Conservation (phyloP, 2,797 vertebrate species). For the Pipistrellus pygmaeus region DNA sequence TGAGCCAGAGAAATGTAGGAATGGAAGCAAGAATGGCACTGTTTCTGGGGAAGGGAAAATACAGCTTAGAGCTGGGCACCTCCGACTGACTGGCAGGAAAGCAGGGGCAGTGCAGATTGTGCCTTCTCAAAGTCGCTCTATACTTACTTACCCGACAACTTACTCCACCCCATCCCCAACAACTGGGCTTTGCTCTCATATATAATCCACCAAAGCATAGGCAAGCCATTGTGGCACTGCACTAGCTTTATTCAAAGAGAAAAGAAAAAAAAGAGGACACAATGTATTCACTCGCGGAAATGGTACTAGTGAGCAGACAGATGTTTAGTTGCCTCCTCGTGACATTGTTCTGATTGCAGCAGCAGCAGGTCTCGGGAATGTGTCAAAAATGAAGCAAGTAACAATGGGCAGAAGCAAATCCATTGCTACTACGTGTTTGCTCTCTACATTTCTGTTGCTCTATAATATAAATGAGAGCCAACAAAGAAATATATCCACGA, state of each 20-base stretch:
- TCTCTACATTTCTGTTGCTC: too few species aligned
- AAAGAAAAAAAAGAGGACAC: not conserved
- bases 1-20: conserved; percentile 20
- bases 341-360: too few species aligned
- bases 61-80: not conserved
- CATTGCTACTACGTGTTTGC: too few species aligned
- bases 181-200: not conserved
- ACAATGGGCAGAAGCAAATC: too few species aligned
- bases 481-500: too few species aligned
- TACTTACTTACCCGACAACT: not conserved
- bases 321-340: too few species aligned
- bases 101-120: not conserved
- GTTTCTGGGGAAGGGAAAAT: conserved; percentile 24
- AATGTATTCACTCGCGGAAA: too few species aligned
- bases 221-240: conserved; percentile 39
- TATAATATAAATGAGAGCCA: too few species aligned
- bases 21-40: conserved; percentile 19
- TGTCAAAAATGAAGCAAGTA: too few species aligned
- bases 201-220: not conserved
- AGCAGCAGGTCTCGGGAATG: too few species aligned
- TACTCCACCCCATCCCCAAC: not conserved
- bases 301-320: too few species aligned
- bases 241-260: conserved; percentile 52
- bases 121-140: not conserved
- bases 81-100: not conserved